Percentiles rank a stretch among this genome's conserved stretches.
Evolutionary conservation across 1,140 invertebrate genomes (phyloP).

Genomic region (Physella acuta): DNA sequence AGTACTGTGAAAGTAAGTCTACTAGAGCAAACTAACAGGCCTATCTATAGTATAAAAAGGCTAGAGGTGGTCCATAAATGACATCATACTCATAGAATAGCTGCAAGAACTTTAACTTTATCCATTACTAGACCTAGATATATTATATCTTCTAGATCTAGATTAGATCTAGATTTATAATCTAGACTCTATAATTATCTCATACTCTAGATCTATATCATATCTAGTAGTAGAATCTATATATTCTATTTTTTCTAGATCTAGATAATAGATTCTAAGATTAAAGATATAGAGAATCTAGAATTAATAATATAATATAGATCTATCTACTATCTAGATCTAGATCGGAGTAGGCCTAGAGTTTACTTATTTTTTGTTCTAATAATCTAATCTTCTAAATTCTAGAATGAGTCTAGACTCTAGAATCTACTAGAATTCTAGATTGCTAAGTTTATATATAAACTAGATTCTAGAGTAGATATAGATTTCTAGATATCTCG

Average conservation of each 20-base stretch:
- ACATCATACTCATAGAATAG: no score
- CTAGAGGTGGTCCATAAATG: no score
- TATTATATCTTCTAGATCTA: not conserved
- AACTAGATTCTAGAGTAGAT: no score
- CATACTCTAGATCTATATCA: not conserved
- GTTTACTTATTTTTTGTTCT: no score
- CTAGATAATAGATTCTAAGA: not conserved
- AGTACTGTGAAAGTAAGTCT: no score
- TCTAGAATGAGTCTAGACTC: not conserved
- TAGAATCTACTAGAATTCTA: not conserved
- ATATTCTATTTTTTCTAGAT: not conserved
- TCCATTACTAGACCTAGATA: not conserved
- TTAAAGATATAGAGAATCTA: not conserved
- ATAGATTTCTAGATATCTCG: no score
- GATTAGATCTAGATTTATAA: conserved; percentile 1
- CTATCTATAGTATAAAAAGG: no score
- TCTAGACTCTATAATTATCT: not conserved
- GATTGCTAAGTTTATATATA: no score
- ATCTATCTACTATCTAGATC: not conserved
- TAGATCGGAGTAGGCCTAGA: not conserved
- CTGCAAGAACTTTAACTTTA: conserved; percentile 4
- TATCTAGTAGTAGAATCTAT: no score
- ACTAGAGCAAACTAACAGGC: no score
- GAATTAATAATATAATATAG: not conserved
- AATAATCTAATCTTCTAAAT: not conserved